phyloP scores from a whole-genome alignment of 1,140 invertebrate genomes.

The Halesus radiatus region DNA sequence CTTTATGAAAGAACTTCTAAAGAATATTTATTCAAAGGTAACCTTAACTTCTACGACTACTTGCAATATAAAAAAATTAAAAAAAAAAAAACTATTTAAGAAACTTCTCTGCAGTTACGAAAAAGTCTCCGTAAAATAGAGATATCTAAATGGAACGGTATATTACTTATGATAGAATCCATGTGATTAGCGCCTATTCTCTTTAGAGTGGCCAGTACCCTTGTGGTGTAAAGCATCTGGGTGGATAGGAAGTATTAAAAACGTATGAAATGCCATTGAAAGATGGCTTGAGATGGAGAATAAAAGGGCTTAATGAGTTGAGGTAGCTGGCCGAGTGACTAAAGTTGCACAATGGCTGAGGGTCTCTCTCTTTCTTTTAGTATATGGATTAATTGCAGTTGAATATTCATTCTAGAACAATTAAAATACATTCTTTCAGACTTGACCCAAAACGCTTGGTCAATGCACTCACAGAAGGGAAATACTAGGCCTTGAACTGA shows the following conservation, averaged over 20 bases:
- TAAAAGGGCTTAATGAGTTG: constrained; percentile 1
- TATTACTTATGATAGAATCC: background rate
- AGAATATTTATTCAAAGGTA: no score
- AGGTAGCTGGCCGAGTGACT: background rate
- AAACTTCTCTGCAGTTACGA: no score
- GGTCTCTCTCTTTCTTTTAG: background rate
- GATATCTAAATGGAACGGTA: background rate
- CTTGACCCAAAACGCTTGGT: no score
- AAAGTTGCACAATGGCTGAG: background rate
- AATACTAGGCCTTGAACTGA: no score
- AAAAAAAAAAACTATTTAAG: no score
- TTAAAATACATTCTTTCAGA: no score
- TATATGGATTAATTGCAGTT: background rate
- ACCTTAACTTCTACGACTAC: no score
- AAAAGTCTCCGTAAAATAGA: no score
- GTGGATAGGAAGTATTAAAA: background rate
- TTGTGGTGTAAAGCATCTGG: background rate
- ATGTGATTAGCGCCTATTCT: background rate
- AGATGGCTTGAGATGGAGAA: background rate
- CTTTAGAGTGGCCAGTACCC: background rate
- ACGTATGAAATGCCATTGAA: background rate
- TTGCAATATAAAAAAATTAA: no score
- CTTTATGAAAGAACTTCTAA: no score
- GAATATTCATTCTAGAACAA: background rate
- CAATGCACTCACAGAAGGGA: no score